Percentiles rank a stretch among this genome's conserved stretches.
phyloP scores from a whole-genome alignment of 92 coral and sea anemone genomes.

The Parazoanthus atlanticus region DNA sequence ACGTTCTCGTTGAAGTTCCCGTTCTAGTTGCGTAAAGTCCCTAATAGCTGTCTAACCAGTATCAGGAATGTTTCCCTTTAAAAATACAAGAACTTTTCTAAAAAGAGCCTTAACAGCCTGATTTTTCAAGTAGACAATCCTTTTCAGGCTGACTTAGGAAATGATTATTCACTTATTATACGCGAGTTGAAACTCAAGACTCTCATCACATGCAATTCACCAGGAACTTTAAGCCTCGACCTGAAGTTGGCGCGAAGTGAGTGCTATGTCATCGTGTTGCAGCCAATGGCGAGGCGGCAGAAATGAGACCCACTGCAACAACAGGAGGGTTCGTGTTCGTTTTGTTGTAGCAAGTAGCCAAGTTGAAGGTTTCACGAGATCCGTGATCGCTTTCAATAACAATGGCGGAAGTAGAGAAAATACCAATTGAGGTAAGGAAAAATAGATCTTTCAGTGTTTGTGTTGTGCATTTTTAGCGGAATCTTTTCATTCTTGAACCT shows the following conservation, averaged over 20 bases:
- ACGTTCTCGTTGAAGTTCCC: no score
- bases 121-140: no score
- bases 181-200: no score
- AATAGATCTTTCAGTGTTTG: not conserved
- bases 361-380: not conserved
- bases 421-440: not conserved
- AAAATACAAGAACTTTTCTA: no score
- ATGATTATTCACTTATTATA: no score
- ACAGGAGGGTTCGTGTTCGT: not conserved
- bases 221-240: not conserved
- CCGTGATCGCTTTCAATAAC: not conserved
- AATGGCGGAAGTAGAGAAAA: not conserved
- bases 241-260: not conserved
- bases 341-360: not conserved
- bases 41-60: no score
- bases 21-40: no score
- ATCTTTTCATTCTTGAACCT: not conserved
- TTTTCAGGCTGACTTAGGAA: no score
- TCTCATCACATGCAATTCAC: no score
- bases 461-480: not conserved
- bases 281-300: not conserved
- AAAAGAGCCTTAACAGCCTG: no score
- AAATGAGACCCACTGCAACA: not conserved
- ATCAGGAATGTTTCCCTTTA: no score
- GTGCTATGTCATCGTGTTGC: not conserved